Evolutionary conservation across 1,140 invertebrate genomes (phyloP).

Genomic region (Agrypnia vestita): DNA sequence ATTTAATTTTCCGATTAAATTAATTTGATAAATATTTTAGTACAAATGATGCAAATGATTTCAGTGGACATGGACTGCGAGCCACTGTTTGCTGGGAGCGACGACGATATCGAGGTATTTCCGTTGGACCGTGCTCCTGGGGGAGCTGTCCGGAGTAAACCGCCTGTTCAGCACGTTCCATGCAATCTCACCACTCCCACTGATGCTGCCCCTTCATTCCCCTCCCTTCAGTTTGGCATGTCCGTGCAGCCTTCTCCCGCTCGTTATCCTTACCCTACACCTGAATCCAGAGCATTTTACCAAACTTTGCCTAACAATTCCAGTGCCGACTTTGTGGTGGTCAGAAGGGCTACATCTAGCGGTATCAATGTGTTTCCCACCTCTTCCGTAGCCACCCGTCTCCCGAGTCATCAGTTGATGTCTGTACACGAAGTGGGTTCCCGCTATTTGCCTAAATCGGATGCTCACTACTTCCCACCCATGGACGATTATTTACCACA

Average conservation of each 20-base stretch:
- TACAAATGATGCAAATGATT: not conserved
- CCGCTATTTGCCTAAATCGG: conserved; percentile 42
- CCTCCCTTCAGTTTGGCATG: conserved; percentile 48
- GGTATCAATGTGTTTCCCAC: too few species aligned
- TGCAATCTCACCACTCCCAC: conserved; percentile 49
- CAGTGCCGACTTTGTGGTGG: conserved; percentile 35
- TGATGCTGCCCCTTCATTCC: conserved; percentile 35
- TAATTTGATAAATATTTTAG: too few species aligned
- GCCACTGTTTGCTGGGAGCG: conserved; percentile 70
- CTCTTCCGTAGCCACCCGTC: not conserved
- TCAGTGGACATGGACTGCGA: conserved; percentile 72
- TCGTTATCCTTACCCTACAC: conserved; percentile 34
- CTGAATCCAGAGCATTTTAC: conserved; percentile 34
- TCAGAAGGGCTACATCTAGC: conserved; percentile 5
- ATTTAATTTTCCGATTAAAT: too few species aligned
- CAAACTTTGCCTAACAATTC: conserved; percentile 19
- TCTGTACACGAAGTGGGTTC: not conserved
- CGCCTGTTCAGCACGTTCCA: conserved; percentile 47
- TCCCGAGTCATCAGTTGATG: not conserved
- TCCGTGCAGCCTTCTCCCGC: conserved; percentile 27
- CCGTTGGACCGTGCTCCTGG: conserved; percentile 50
- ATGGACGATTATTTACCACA: conserved; percentile 32
- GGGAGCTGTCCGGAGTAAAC: conserved; percentile 10
- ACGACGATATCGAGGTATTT: conserved; percentile 70
- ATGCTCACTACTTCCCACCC: conserved; percentile 48